Evolutionary conservation across 2,797 vertebrate genomes (phyloP).

Genomic region (Brachymystax lenok): DNA sequence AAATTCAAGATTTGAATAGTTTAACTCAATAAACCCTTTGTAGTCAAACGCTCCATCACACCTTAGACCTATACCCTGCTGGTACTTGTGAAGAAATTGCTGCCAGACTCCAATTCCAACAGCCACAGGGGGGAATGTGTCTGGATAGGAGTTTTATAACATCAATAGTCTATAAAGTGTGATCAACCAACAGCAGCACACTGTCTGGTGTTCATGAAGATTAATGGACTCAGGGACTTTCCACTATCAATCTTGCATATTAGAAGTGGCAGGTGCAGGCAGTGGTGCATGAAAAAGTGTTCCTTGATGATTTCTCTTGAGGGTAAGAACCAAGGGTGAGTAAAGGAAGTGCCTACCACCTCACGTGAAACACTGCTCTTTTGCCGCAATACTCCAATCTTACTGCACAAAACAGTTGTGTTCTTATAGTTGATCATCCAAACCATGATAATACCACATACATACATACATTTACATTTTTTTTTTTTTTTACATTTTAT

Average conservation of each 20-base stretch:
- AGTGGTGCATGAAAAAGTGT: constrained; percentile 64
- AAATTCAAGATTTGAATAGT: background rate
- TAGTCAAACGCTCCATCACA: background rate
- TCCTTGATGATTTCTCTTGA: constrained; percentile 67
- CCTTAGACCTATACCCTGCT: background rate
- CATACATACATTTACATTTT: background rate
- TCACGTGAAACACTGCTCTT: background rate
- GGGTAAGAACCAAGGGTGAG: constrained; percentile 36
- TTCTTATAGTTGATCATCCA: background rate
- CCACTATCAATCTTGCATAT: constrained; percentile 62
- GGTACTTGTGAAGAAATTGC: background rate
- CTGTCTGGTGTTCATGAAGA: constrained; percentile 61
- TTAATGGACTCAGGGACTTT: constrained; percentile 56
- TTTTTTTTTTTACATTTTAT: background rate
- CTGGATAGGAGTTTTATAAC: background rate
- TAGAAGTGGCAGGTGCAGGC: constrained; percentile 71
- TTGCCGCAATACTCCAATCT: background rate
- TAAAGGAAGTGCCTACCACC: background rate
- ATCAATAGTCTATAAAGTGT: constrained; percentile 31
- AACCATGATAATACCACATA: background rate
- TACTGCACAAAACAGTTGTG: background rate
- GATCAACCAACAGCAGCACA: constrained; percentile 29
- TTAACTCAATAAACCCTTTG: background rate
- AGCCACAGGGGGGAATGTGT: constrained; percentile 10
- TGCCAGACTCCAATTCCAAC: background rate